phyloP scores from a whole-genome alignment of 2,113 vertebrate species.

The Tragulus kanchil region DNA sequence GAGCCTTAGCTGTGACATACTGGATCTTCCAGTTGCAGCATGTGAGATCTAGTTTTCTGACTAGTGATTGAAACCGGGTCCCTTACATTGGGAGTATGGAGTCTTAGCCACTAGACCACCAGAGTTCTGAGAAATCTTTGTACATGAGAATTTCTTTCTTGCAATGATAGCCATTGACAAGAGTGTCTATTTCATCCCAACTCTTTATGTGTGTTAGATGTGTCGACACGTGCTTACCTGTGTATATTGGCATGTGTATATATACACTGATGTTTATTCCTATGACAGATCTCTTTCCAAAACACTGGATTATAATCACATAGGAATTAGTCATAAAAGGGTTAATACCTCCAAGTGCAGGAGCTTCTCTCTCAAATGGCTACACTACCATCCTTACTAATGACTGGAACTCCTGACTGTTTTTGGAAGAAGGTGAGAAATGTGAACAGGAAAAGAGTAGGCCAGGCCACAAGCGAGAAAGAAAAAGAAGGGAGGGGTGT shows the following conservation, averaged over 20 bases:
- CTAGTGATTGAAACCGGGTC: not conserved
- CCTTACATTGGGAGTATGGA: not conserved
- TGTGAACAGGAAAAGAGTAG: not conserved
- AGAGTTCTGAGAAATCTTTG: not conserved
- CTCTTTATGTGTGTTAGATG: not conserved
- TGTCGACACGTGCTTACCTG: not conserved
- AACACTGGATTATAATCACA: not conserved
- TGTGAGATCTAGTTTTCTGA: not conserved
- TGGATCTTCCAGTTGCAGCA: not conserved
- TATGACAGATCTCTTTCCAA: not conserved
- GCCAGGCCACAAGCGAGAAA: not conserved
- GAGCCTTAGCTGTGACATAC: not conserved
- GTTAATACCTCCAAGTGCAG: not conserved
- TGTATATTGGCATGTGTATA: not conserved
- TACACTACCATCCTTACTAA: not conserved
- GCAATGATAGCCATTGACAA: not conserved
- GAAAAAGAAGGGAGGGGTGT: not conserved
- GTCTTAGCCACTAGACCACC: not conserved
- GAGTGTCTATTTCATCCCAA: not conserved
- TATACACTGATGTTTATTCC: not conserved
- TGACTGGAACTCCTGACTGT: not conserved
- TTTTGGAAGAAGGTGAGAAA: not conserved
- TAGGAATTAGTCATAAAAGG: not conserved
- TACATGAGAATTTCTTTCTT: not conserved
- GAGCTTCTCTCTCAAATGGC: not conserved